Evolutionary conservation across 2,888 invertebrate species (phyloP).

Genomic region (Pyrrhosoma nymphula): DNA sequence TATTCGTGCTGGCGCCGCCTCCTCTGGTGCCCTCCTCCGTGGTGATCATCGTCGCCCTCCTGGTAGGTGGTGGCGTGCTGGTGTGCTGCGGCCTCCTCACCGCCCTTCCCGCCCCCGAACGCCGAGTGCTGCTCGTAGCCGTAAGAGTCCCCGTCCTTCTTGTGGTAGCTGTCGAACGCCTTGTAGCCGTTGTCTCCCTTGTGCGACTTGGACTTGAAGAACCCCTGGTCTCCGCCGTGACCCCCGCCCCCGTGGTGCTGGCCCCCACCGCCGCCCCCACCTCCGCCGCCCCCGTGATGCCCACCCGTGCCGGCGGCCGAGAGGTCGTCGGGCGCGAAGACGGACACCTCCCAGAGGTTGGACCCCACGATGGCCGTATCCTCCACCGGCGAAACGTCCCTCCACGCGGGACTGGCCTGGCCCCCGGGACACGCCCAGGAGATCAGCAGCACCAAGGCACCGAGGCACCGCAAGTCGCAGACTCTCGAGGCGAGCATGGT

Average conservation of each 20-base stretch:
- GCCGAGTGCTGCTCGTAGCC: conserved; percentile 85
- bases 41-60: conserved; percentile 19
- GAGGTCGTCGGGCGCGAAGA: conserved; percentile 72
- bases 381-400: conserved; percentile 75
- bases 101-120: conserved; percentile 80
- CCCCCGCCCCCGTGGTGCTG: conserved; percentile 77
- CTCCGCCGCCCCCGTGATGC: neutral
- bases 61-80: conserved; percentile 73
- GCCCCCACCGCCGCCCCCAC: neutral
- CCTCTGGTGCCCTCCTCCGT: neutral
- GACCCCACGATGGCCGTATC: conserved; percentile 82
- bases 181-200: conserved; percentile 87
- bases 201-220: conserved; percentile 82
- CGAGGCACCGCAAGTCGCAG: no score
- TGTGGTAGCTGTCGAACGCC: conserved; percentile 86
- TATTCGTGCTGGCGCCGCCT: conserved; percentile 30
- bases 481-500: neutral
- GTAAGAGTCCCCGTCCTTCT: conserved; percentile 86
- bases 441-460: neutral
- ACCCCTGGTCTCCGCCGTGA: conserved; percentile 82
- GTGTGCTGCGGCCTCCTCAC: conserved; percentile 74
- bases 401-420: conserved; percentile 3
- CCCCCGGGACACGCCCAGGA: neutral
- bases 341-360: conserved; percentile 81
- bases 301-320: conserved; percentile 29